phyloP scores from a whole-genome alignment of 2,113 vertebrate species.

The Oreochromis spilurus region DNA sequence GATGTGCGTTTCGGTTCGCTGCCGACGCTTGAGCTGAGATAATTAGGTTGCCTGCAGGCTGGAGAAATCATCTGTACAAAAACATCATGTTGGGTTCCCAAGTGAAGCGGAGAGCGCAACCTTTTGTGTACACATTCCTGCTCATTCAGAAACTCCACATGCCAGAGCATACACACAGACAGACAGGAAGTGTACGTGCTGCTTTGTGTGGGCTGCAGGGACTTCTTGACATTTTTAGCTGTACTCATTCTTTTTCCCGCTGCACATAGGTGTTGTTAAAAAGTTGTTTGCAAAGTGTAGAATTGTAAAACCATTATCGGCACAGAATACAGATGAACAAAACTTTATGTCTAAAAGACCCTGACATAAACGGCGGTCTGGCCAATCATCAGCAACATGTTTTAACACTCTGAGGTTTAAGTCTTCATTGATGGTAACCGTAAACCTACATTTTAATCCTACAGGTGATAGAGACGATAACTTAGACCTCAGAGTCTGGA shows the following conservation, averaged over 20 bases:
- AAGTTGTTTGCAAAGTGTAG: neutral
- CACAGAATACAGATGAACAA: neutral
- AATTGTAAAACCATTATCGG: neutral
- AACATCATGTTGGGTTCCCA: slow-evolving; percentile 69
- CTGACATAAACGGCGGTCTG: neutral
- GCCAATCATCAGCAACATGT: neutral
- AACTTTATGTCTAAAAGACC: neutral
- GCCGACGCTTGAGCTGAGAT: slow-evolving; percentile 58
- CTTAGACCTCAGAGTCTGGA: neutral
- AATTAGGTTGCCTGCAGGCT: slow-evolving; percentile 65
- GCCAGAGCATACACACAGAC: slow-evolving; percentile 27
- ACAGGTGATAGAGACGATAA: neutral
- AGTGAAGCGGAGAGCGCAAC: slow-evolving; percentile 63
- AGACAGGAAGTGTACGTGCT: slow-evolving; percentile 47
- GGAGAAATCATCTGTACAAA: slow-evolving; percentile 68
- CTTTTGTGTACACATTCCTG: slow-evolving; percentile 67
- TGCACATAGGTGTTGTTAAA: neutral
- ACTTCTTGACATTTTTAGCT: slow-evolving; percentile 33
- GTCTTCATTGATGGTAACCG: neutral
- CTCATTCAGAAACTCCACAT: slow-evolving; percentile 58
- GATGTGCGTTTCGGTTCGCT: slow-evolving; percentile 35
- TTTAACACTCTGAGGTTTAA: neutral
- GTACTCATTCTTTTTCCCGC: neutral
- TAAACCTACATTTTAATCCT: neutral
- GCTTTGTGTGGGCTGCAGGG: slow-evolving; percentile 29